phyloP scores from a whole-genome alignment of 1,140 invertebrate genomes.

The Drosophila cardini region DNA sequence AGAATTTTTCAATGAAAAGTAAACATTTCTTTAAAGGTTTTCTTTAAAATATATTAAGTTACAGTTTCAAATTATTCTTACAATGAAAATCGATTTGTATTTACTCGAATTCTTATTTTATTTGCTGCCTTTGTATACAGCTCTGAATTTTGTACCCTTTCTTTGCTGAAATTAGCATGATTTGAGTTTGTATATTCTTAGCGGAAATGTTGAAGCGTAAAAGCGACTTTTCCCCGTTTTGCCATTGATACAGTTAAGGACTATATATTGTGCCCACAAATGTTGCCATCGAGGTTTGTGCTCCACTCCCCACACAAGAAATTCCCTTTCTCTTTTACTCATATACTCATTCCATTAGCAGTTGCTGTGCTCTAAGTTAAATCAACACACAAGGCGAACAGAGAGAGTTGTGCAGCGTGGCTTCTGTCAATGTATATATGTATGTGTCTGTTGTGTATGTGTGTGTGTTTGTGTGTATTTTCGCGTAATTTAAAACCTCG shows the following conservation, averaged over 20 bases:
- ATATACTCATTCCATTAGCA: constrained; percentile 25
- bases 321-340: constrained; percentile 7
- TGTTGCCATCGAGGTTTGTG: constrained; percentile 31
- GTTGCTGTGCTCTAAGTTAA: constrained; percentile 4
- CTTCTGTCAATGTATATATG: constrained; percentile 27
- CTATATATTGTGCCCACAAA: constrained; percentile 56
- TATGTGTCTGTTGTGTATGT: constrained; percentile 25
- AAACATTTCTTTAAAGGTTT: neutral
- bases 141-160: neutral
- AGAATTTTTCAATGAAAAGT: too few species aligned
- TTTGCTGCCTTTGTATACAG: neutral
- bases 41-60: neutral
- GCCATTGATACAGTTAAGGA: constrained; percentile 72
- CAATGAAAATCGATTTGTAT: constrained; percentile 4
- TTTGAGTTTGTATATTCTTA: constrained; percentile 75
- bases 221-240: constrained; percentile 48
- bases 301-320: neutral
- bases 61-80: neutral
- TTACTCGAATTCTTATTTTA: neutral
- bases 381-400: constrained; percentile 22
- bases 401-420: constrained; percentile 15
- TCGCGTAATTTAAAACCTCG: constrained; percentile 81
- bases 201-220: constrained; percentile 76
- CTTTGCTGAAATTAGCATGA: constrained; percentile 70
- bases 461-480: constrained; percentile 55